Percentiles rank a stretch among this genome's conserved stretches.
Conservation (phyloP, 2,888 invertebrate species). For the Stegophylla sp. region DNA sequence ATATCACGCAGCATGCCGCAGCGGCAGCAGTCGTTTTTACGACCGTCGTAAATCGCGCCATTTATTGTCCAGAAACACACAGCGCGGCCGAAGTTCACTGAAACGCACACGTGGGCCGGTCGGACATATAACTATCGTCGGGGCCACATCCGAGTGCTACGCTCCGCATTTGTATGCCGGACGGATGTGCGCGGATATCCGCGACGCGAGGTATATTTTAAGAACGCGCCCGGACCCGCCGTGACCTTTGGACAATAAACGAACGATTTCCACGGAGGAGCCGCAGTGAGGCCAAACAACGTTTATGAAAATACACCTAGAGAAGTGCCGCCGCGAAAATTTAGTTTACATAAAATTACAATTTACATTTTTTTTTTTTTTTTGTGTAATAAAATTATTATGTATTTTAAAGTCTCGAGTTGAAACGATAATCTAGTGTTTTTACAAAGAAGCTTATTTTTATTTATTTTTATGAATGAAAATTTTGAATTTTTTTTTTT, state of each 20-base stretch:
- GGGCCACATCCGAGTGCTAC: constrained; percentile 16
- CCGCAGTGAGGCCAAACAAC: not conserved
- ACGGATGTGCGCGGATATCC: constrained; percentile 44
- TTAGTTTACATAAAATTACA: no score
- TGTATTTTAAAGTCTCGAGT: no score
- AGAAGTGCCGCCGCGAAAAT: no score
- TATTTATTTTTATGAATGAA: no score
- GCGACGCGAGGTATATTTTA: not conserved
- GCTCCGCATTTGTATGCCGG: constrained; percentile 51
- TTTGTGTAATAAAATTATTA: no score
- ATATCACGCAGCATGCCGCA: not conserved
- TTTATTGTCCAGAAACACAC: constrained; percentile 37
- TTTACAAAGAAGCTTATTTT: no score
- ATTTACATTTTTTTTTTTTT: no score
- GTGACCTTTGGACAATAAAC: constrained; percentile 43
- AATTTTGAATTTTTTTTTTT: no score
- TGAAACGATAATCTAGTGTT: no score
- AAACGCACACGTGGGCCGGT: constrained; percentile 6
- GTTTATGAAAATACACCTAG: not conserved
- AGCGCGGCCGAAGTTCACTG: constrained; percentile 30
- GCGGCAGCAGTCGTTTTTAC: constrained; percentile 21
- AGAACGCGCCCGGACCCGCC: not conserved
- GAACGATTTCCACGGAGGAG: no score
- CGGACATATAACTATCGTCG: constrained; percentile 17
- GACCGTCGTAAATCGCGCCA: constrained; percentile 36